Conservation (phyloP, 2,888 invertebrate species). For the Eueremaeus valkanovi region DNA sequence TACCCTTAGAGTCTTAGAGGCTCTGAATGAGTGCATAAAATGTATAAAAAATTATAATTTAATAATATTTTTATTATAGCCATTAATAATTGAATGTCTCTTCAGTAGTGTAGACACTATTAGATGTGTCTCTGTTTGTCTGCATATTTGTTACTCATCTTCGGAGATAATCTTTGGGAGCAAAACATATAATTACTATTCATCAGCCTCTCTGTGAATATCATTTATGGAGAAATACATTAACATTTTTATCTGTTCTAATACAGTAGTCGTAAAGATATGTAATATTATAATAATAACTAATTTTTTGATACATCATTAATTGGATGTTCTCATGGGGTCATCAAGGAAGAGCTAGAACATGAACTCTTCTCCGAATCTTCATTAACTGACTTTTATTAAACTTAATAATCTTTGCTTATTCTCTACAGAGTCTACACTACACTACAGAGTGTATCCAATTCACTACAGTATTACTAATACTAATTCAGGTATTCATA, state of each 20-base stretch:
- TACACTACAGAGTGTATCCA: too few relatives aligned
- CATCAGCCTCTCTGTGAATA: slow-evolving; percentile 30
- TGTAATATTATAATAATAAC: slow-evolving; percentile 32
- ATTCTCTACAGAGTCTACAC: too few relatives aligned
- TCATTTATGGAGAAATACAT: slow-evolving; percentile 24
- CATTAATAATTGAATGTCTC: slow-evolving; percentile 35
- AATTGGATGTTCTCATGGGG: slow-evolving; percentile 35
- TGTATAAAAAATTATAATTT: slow-evolving; percentile 28
- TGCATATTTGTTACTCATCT: slow-evolving; percentile 27
- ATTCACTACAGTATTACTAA: too few relatives aligned
- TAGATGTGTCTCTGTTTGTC: slow-evolving; percentile 17
- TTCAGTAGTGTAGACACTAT: neutral
- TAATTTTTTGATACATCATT: slow-evolving; percentile 31
- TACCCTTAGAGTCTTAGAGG: neutral
- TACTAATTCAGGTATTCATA: too few relatives aligned
- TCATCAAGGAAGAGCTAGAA: neutral
- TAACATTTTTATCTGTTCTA: neutral
- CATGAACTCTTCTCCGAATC: slow-evolving; percentile 16
- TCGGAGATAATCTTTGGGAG: slow-evolving; percentile 15
- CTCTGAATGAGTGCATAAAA: too few relatives aligned
- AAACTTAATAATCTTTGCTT: slow-evolving; percentile 8
- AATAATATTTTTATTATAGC: slow-evolving; percentile 36
- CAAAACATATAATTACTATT: slow-evolving; percentile 35
- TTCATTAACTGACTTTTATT: slow-evolving; percentile 31
- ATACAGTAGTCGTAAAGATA: slow-evolving; percentile 30